Base-by-base conservation (phyloP, 2,797 vertebrate species). In the Orestias chungarensis region DNA sequence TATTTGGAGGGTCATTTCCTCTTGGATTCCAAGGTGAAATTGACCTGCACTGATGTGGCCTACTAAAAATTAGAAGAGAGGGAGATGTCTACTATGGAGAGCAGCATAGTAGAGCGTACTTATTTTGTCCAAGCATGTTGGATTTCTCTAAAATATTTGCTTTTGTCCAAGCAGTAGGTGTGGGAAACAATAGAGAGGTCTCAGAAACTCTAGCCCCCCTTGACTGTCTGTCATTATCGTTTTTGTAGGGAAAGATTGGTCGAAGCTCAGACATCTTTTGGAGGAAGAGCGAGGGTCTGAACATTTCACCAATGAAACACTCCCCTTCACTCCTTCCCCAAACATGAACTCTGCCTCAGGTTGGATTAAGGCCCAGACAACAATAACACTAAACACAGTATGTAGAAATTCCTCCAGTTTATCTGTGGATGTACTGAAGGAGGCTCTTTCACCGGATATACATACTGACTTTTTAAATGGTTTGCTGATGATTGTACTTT, bases 1-100 rank as follows among this genome's bases (percentile, higher is more conserved):
- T 71, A 76, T 87, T 84, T 80, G 72, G 76, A 86, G 67, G 79
- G 68, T 82, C 78, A 84, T 86, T 90, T 89, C 82, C 84, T 83
- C 68, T 71, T 73, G 74, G 79, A 35, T 59, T 66, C 68, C 73
- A 78, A 23, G 27, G 68, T 14, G 29, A 57, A 64, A 49, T 61
- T 71, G 57, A 65, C 52, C 70, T 0, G 3, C 0, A 7, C 68
- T 35, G 31, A 59, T 59, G 55, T 59, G 55, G 17, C 52, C 27
- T 29, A 8, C 52, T 59, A 31, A 73, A 79, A 86, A 78, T 18
- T 76, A 86, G 80, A 82, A 66, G 55, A 1, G 4, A 81, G 68
- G 79, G 75, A 68, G 73, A 79, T 66, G 15, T 57, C 29, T 52
- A 31, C 57, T 43, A 31, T 35, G 0, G 3, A 65, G 66, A 10